These are phyloP conservation scores for Channa striata DNA, from an alignment of 2,797 vertebrate species.

Conservation along the genomic window DNA sequence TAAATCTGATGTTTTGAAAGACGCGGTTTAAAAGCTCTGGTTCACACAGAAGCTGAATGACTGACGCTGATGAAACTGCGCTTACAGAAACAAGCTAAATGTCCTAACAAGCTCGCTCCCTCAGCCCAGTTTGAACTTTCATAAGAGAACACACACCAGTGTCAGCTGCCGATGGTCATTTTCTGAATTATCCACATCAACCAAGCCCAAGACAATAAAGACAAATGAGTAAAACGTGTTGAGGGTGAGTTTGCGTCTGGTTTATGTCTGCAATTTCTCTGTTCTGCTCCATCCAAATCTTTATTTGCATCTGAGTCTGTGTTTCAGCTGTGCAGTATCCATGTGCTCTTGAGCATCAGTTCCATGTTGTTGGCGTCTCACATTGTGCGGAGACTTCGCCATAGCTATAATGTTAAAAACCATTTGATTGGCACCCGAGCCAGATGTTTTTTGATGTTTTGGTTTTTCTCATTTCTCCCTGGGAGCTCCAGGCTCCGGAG, in stretches of 20 bases:
- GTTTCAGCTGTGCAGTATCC: conserved; percentile 5
- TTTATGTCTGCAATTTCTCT: conserved; percentile 38
- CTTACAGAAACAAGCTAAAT: too few relatives aligned
- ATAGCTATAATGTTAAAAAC: background rate
- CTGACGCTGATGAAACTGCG: too few relatives aligned
- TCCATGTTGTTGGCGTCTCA: background rate
- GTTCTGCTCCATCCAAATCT: conserved; percentile 8
- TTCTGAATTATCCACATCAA: conserved; percentile 31
- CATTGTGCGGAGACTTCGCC: background rate
- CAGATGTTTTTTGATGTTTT: background rate
- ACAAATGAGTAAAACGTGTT: conserved; percentile 41
- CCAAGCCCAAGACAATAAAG: conserved; percentile 30
- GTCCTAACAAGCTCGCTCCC: too few relatives aligned
- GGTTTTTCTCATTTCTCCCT: too few relatives aligned
- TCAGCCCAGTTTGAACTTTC: too few relatives aligned
- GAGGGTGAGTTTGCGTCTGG: conserved; percentile 37
- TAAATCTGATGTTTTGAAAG: background rate
- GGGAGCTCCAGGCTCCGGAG: too few relatives aligned
- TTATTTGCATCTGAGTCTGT: background rate
- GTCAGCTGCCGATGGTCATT: too few relatives aligned
- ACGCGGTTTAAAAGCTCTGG: too few relatives aligned
- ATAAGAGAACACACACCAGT: too few relatives aligned
- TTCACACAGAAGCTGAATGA: too few relatives aligned
- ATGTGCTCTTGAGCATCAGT: background rate
- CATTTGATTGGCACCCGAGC: background rate